Percentiles rank a stretch among this genome's conserved stretches.
Evolutionary conservation across 1,140 invertebrate species (phyloP).

Genomic region (Solenopsis fugax): DNA sequence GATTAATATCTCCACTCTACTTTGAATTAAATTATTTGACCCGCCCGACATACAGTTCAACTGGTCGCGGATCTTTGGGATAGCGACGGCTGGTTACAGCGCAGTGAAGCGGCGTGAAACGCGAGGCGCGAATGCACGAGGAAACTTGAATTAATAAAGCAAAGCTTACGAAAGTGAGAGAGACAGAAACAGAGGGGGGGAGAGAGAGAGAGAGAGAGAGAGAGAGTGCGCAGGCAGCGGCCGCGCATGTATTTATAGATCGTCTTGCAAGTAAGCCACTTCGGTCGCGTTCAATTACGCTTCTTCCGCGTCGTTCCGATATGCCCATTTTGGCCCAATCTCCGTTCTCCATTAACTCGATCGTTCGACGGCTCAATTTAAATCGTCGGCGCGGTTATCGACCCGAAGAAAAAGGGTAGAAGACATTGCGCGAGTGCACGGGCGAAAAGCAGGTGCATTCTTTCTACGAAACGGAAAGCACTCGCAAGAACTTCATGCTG

Average conservation of each 20-base stretch:
- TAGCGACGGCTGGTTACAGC: conserved; percentile 15
- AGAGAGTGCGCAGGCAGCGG: neutral
- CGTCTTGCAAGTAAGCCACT: conserved; percentile 63
- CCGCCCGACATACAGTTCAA: conserved; percentile 32
- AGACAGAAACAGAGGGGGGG: neutral
- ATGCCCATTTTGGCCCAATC: conserved; percentile 64
- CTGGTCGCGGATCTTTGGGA: conserved; percentile 17
- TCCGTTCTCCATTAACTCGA: conserved; percentile 61
- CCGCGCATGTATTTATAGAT: conserved; percentile 71
- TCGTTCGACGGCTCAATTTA: conserved; percentile 56
- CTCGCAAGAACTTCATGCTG: neutral
- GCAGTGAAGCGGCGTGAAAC: conserved; percentile 24
- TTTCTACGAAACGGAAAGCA: neutral
- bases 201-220: conserved; percentile 33
- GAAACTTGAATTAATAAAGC: conserved; percentile 75
- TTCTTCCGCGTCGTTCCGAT: conserved; percentile 70
- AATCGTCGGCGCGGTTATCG: conserved; percentile 47
- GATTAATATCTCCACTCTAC: conserved; percentile 36
- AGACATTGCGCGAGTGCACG: conserved; percentile 8
- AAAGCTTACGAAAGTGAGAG: conserved; percentile 44
- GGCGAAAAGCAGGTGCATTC: neutral
- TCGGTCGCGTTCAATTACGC: conserved; percentile 70
- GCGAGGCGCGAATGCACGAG: conserved; percentile 56
- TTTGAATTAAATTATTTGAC: conserved; percentile 49
- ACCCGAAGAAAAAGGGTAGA: conserved; percentile 36